Evolutionary conservation across 92 coral and sea anemone genomes (phyloP), one percentile per base, ranked within the genome.

Genomic region (Palythoa heliodiscus): DNA sequence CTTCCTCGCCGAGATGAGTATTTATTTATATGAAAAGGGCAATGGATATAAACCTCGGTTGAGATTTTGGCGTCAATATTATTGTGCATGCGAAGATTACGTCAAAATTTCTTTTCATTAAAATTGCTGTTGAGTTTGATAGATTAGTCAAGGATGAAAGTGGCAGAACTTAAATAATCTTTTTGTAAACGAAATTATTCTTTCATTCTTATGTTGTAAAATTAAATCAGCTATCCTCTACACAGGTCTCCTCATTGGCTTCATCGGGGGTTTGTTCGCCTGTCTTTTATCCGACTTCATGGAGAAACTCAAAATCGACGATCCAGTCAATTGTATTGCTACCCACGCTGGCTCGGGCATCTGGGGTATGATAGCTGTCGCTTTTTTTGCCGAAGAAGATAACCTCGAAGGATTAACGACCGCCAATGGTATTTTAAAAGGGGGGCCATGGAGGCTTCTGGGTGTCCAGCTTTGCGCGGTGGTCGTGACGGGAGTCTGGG

Each of bases 311-410:
- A 94, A 90, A 86, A 88, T 94, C 83, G 98, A 94, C 79, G 98
- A 94, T 82, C 98, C 98, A 0, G 94, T 91, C 58, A 88, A 92
- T 47, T 94, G 98, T 71, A 89, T 94, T 4, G 89, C 98, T 3
- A 89, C 93, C 3, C 98, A 94, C 79, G 90, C 93, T 5, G 86
- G 92, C 16, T 86, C 95, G 61, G 98, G 93, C 20, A 89, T 88
- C 11, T 94, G 98, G 98, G 95, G 98, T 22, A 76, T 94, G 87
- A 78, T 94, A 8, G 91, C 98, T 2, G 98, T 94, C 15, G 98
- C 96, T 2, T 71, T 92, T 23, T 94, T 94, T 68, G 89, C 85
- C 13, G 98, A 94, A 52, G 76, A 86, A 13, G 98, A 94, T 52
- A 78, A 84, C 29, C 76, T 86, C 3, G 96, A 91, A 60, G 90